A percentile compares a stretch with the other conserved stretches of the same genome.
phyloP scores from a whole-genome alignment of 92 coral and sea anemone species.

The Palythoa grandis region DNA sequence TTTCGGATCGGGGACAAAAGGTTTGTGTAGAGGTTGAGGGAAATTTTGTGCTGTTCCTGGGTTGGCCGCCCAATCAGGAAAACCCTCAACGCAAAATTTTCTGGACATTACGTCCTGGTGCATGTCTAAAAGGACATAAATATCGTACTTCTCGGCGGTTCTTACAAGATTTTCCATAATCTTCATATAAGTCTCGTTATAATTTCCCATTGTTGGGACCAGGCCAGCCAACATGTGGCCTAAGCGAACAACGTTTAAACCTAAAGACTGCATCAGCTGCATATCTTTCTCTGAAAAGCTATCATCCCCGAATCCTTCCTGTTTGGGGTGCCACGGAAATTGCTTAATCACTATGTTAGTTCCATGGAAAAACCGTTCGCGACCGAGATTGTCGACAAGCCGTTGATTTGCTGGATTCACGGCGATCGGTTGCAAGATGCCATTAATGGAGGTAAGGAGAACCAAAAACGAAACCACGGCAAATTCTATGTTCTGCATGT shows the following conservation, averaged over 20 bases:
- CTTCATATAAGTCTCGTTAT: slow-evolving; percentile 85
- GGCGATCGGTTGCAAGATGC: slow-evolving; percentile 61
- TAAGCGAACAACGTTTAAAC: slow-evolving; percentile 89
- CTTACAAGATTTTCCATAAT: slow-evolving; percentile 78
- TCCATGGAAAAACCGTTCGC: slow-evolving; percentile 93
- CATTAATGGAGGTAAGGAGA: slow-evolving; percentile 1
- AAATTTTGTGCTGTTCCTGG: slow-evolving; percentile 81
- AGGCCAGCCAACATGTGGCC: slow-evolving; percentile 99
- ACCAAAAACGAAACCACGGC: background rate
- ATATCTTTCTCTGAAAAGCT: slow-evolving; percentile 95
- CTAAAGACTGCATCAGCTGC: slow-evolving; percentile 89
- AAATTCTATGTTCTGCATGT: background rate
- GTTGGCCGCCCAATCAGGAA: slow-evolving; percentile 91
- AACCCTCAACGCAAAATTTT: slow-evolving; percentile 94
- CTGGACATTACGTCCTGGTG: slow-evolving; percentile 96
- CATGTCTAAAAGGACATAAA: slow-evolving; percentile 91
- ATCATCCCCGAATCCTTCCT: slow-evolving; percentile 78
- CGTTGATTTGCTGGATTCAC: slow-evolving; percentile 84
- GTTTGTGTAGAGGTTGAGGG: slow-evolving; percentile 89
- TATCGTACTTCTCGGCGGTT: slow-evolving; percentile 85
- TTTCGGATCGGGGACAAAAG: slow-evolving; percentile 78
- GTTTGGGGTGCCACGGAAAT: slow-evolving; percentile 94
- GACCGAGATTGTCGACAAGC: slow-evolving; percentile 72
- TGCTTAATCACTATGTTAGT: slow-evolving; percentile 91
- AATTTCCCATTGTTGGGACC: slow-evolving; percentile 84